phyloP scores from a whole-genome alignment of 2,888 invertebrate species.

The Seira sanloemensis region DNA sequence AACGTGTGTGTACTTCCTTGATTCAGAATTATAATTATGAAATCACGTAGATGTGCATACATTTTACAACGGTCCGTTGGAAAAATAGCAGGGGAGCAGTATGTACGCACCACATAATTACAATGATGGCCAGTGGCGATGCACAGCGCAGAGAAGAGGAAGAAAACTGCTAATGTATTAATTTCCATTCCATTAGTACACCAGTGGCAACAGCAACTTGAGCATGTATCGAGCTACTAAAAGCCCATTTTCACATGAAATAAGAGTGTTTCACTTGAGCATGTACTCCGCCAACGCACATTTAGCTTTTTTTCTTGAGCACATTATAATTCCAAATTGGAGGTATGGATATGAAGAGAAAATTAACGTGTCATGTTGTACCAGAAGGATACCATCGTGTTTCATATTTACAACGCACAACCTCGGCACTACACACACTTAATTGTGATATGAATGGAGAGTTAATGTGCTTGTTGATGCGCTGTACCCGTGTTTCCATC shows the following conservation, averaged over 20 bases:
- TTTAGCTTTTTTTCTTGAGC: neutral
- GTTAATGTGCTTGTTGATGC: constrained; percentile 14
- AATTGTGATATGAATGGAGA: constrained; percentile 2
- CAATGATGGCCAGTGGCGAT: constrained; percentile 14
- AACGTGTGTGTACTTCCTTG: too few relatives aligned
- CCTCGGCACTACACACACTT: neutral
- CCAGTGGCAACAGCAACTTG: neutral
- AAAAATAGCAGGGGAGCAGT: neutral
- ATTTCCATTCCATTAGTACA: neutral
- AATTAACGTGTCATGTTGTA: constrained; percentile 12
- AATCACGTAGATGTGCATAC: constrained; percentile 5
- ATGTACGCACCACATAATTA: constrained; percentile 3
- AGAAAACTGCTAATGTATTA: neutral
- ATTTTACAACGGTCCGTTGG: neutral
- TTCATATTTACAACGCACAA: neutral
- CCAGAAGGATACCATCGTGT: neutral
- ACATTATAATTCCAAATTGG: neutral
- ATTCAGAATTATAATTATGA: constrained; percentile 12
- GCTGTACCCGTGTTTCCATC: neutral
- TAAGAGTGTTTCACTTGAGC: neutral
- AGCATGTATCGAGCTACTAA: neutral
- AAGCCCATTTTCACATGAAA: neutral
- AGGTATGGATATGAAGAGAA: neutral
- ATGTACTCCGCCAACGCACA: neutral
- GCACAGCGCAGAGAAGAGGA: neutral